Evolutionary conservation across 2,797 vertebrate genomes (phyloP).

Genomic region (Galagoides demidoff): DNA sequence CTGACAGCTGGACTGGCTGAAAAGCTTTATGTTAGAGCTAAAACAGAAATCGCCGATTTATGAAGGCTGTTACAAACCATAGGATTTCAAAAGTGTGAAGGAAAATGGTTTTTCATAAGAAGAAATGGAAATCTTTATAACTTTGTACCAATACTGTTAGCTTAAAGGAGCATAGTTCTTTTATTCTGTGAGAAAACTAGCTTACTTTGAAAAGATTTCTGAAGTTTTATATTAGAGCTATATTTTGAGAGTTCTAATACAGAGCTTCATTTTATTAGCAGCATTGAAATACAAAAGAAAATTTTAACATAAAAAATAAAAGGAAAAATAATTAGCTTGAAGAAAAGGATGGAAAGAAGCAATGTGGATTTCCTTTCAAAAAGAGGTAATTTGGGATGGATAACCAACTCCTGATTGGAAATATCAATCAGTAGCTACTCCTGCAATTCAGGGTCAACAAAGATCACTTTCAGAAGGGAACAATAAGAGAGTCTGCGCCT

Average conservation of each 20-base stretch:
- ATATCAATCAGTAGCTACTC: background rate
- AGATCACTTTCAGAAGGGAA: background rate
- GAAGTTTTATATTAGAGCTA: conserved; percentile 39
- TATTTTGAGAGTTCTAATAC: conserved; percentile 34
- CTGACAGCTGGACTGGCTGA: background rate
- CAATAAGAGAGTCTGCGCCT: background rate
- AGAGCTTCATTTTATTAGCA: conserved; percentile 35
- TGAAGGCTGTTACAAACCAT: conserved; percentile 22
- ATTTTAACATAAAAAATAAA: conserved; percentile 20
- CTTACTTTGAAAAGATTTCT: conserved; percentile 62
- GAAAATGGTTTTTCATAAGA: conserved; percentile 43
- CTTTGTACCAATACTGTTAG: conserved; percentile 19
- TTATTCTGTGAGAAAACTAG: conserved; percentile 50
- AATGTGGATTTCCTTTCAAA: conserved; percentile 6
- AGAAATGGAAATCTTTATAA: conserved; percentile 34
- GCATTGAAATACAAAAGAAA: conserved; percentile 32
- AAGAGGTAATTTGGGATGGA: background rate
- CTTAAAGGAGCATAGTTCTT: conserved; percentile 26
- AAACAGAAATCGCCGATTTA: background rate
- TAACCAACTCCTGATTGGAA: background rate
- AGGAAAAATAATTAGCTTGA: conserved; percentile 5
- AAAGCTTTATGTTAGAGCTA: background rate
- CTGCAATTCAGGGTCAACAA: background rate
- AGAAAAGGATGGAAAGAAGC: background rate
- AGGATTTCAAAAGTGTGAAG: background rate